phyloP scores from a whole-genome alignment of 2,888 invertebrate genomes.

The Globia sparganii region DNA sequence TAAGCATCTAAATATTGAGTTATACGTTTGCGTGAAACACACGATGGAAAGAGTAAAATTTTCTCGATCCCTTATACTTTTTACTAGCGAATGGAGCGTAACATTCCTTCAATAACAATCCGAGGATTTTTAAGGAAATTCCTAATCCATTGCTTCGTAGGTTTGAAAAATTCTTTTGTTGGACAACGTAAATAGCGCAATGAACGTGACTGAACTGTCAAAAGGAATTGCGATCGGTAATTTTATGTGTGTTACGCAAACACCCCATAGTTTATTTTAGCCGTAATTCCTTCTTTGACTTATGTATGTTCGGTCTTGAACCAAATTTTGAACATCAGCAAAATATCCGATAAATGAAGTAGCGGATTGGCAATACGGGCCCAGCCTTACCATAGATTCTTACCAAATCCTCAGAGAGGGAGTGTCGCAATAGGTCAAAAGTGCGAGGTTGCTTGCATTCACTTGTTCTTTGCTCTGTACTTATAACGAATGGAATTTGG shows the following conservation, averaged over 20 bases:
- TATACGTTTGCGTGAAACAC: neutral
- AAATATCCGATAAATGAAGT: slow-evolving; percentile 15
- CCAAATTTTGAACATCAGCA: neutral
- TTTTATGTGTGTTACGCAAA: neutral
- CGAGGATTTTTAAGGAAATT: neutral
- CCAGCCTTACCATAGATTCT: slow-evolving; percentile 49
- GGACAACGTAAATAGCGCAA: neutral
- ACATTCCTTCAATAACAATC: neutral
- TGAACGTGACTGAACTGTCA: too few relatives aligned
- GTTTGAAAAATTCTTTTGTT: neutral
- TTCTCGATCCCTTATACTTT: too few relatives aligned
- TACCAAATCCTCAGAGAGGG: slow-evolving; percentile 46
- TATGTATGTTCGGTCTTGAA: too few relatives aligned
- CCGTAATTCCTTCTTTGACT: too few relatives aligned
- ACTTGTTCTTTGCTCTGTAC: slow-evolving; percentile 50
- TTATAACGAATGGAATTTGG: slow-evolving; percentile 32
- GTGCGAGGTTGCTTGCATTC: slow-evolving; percentile 65
- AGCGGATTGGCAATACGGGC: slow-evolving; percentile 13
- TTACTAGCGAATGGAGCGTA: too few relatives aligned
- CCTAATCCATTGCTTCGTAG: neutral
- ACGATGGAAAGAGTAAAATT: neutral
- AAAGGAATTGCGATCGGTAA: too few relatives aligned
- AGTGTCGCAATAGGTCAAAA: slow-evolving; percentile 71
- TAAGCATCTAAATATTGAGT: neutral
- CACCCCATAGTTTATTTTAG: neutral